These are phyloP conservation scores for Eumerus sabulonum DNA, from an alignment of 2,888 invertebrate genomes.

Conservation along the genomic window DNA sequence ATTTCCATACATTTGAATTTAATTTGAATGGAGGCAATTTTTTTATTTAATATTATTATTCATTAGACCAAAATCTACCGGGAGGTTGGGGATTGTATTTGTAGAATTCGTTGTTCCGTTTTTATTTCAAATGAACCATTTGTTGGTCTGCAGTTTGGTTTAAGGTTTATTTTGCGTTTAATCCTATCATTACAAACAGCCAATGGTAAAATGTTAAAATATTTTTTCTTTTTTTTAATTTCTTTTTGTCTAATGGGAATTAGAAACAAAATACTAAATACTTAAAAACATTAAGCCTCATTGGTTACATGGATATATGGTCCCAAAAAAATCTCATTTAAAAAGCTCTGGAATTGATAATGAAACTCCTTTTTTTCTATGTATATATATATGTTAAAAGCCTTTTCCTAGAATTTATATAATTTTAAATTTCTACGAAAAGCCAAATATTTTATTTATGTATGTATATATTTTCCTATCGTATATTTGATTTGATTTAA, in stretches of 20 bases:
- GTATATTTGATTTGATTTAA: constrained; percentile 15
- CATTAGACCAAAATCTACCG: no score
- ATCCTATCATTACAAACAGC: constrained; percentile 42
- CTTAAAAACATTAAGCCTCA: constrained; percentile 58
- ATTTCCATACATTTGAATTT: no score
- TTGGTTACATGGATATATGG: constrained; percentile 64
- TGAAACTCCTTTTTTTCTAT: constrained; percentile 11
- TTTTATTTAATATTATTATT: no score
- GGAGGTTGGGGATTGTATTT: constrained; percentile 26
- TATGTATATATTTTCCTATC: constrained; percentile 28
- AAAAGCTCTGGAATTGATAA: constrained; percentile 60
- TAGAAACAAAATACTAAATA: constrained; percentile 31
- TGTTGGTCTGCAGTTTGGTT: constrained; percentile 18
- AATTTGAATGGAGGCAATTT: no score
- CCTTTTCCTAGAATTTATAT: constrained; percentile 10
- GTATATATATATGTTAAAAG: not conserved
- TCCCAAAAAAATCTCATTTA: constrained; percentile 64
- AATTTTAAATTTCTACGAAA: constrained; percentile 19
- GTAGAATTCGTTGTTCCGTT: constrained; percentile 64
- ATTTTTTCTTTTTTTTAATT: constrained; percentile 15
- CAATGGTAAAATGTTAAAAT: constrained; percentile 46
- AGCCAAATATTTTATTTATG: constrained; percentile 26
- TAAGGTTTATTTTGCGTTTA: constrained; percentile 18
- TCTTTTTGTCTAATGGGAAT: constrained; percentile 24
- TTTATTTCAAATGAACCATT: constrained; percentile 41